Base-by-base conservation (phyloP, 2,888 invertebrate genomes). In the Taphrorychus bicolor region DNA sequence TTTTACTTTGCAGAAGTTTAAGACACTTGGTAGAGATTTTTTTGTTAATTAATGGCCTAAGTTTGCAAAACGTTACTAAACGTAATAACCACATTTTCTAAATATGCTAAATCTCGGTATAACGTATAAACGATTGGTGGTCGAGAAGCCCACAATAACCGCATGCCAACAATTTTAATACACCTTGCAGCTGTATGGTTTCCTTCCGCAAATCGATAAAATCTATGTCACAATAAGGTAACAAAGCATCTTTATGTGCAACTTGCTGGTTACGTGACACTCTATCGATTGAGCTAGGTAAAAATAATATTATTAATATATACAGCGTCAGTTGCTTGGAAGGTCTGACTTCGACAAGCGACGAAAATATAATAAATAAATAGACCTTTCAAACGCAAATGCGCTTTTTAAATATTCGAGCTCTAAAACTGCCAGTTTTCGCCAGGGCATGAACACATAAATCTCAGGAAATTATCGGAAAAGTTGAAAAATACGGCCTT, bases 151-250 rank as follows among this genome's bases (percentile, higher is more conserved):
- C 11, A 32, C 32, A 32, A 32, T 32, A 32, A 7, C 32, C 11
- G 11, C 3, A 32, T 32, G 32, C 32, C 32, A 32, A 32, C 9
- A 32, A 32, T 32, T 32, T 32, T 32, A 32, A 32, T n/a, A n/a
- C n/a, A n/a, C n/a, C n/a, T n/a, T n/a, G n/a, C n/a, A n/a, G n/a
- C 32, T 45, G 14, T 45, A 45, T 14, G 45, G 45, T 45, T 45
- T 45, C 45, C 11, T 32, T 11, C 7, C 14, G 17, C 7, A 45
- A 45, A 45, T 45, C 45, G 4, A 45, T 45, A 45, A 14, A 45
- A 16, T 14, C 17, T 45, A 14, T 45, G 45, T n/a, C 45, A 45
- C 45, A 32, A n/a, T n/a, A n/a, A n/a, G 1, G 32, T 3, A 32
- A 32, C 32, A 45, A 45, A 45, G 45, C 14, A 45, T 45, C 45